Conservation (phyloP, 2,113 vertebrate genomes). For the Turnix velox region DNA sequence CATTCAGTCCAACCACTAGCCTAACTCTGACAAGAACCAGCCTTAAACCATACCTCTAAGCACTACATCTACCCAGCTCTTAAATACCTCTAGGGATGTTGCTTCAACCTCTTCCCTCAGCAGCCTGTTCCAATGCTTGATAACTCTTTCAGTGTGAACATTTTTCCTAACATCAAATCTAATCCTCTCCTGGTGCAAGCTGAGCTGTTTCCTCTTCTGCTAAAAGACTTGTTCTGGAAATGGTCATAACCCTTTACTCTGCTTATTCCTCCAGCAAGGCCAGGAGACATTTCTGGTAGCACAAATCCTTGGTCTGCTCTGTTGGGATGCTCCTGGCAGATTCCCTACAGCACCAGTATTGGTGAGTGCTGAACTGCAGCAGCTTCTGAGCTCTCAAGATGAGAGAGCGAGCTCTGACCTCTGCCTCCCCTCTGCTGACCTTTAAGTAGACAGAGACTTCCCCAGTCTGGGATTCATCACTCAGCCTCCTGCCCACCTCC, state of each 20-base stretch:
- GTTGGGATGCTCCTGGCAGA: not conserved
- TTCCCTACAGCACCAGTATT: rapidly evolving
- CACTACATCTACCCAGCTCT: no score
- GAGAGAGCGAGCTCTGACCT: not conserved
- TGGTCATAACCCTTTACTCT: rapidly evolving
- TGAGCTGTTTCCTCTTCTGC: no score
- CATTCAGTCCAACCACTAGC: no score
- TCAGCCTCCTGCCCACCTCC: not conserved
- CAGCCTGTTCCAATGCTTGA: no score
- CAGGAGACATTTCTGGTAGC: not conserved
- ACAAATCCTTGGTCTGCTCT: not conserved
- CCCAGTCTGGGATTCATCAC: rapidly evolving
- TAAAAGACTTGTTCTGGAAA: not conserved
- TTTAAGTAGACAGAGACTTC: rapidly evolving
- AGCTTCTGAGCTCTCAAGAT: rapidly evolving
- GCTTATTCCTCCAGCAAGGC: rapidly evolving
- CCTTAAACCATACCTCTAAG: no score
- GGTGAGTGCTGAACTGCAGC: rapidly evolving
- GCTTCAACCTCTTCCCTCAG: no score
- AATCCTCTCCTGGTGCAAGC: no score
- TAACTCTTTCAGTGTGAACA: no score
- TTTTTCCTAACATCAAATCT: no score
- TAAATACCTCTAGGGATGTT: no score
- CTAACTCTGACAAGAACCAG: no score
- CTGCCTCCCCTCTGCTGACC: not conserved